Conservation (phyloP, 2,113 vertebrate species). For the Poeciliopsis turrubarensis region DNA sequence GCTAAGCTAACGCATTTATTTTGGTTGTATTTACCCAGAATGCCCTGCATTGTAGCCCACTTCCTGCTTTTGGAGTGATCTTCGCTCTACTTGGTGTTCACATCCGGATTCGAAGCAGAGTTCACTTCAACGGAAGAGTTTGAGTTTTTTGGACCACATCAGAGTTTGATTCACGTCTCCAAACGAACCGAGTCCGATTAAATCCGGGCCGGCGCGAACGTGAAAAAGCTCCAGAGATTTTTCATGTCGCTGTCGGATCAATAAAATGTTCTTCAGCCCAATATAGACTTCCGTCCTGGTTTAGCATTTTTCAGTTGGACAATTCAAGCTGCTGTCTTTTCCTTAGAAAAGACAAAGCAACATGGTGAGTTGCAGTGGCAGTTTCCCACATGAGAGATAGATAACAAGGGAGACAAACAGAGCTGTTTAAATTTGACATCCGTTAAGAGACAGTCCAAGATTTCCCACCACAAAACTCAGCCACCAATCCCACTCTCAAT, state of each 20-base stretch:
- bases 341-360: slow-evolving; percentile 30
- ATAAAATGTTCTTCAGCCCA: slow-evolving; percentile 29
- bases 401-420: slow-evolving; percentile 32
- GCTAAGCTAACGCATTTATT: no score
- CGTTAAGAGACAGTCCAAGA: slow-evolving; percentile 52
- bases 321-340: slow-evolving; percentile 37
- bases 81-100: no score
- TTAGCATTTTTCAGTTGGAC: slow-evolving; percentile 17
- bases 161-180: no score
- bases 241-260: neutral
- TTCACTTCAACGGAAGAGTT: no score
- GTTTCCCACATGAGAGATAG: slow-evolving; percentile 30
- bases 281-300: slow-evolving; percentile 36
- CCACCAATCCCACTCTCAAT: slow-evolving; percentile 48
- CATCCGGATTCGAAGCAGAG: no score
- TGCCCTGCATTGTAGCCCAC: no score
- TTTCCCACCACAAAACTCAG: slow-evolving; percentile 51
- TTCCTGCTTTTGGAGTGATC: no score
- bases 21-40: no score
- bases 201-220: neutral
- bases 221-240: neutral
- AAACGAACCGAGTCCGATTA: no score
- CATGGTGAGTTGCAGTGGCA: slow-evolving; percentile 52
- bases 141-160: no score
- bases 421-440: slow-evolving; percentile 62